Conservation (phyloP, 2,888 invertebrate species). For the Microplitis deprimator region DNA sequence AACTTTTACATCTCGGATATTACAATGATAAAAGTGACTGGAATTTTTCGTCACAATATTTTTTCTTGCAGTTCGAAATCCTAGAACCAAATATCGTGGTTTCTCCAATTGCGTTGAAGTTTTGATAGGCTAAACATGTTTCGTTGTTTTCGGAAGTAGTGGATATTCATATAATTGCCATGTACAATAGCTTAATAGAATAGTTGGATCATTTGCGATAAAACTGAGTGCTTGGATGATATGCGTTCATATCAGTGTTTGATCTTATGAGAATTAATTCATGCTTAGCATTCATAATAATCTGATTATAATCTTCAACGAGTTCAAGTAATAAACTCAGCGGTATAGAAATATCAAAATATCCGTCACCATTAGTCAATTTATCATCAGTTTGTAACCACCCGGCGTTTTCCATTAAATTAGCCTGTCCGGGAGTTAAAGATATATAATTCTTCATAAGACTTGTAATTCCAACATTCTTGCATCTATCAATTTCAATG, state of each 20-base stretch:
- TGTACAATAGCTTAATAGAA: background rate
- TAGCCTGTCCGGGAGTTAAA: too few species aligned
- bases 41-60: background rate
- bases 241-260: conserved; percentile 31
- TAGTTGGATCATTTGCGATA: background rate
- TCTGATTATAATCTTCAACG: conserved; percentile 65
- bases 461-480: too few species aligned
- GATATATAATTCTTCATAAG: too few species aligned
- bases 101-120: conserved; percentile 16
- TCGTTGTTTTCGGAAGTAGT: conserved; percentile 2
- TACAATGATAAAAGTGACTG: too few species aligned
- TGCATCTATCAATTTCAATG: too few species aligned
- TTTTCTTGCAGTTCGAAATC: background rate
- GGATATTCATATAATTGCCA: conserved; percentile 15
- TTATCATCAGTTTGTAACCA: too few species aligned
- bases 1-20: too few species aligned
- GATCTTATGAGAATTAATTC: conserved; percentile 51
- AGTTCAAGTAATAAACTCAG: conserved; percentile 60
- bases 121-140: conserved; percentile 7
- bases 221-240: background rate
- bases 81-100: conserved; percentile 1
- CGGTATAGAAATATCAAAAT: conserved; percentile 58
- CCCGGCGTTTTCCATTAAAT: too few species aligned
- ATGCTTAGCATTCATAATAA: conserved; percentile 66
- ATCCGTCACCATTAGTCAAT: conserved; percentile 42